Base-by-base conservation (phyloP, 2,888 invertebrate genomes). In the Piscicola geometra region DNA sequence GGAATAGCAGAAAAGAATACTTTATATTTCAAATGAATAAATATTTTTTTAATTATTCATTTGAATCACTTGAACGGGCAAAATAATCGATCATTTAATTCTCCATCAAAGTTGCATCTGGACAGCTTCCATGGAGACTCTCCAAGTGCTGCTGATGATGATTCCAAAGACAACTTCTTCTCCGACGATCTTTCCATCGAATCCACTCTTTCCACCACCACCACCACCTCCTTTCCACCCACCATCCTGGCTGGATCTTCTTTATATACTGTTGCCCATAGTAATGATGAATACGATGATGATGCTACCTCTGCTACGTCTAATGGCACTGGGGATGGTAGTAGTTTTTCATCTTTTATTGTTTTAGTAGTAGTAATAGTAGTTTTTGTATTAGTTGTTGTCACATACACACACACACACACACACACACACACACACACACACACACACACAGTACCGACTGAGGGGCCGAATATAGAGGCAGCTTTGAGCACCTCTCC, bases 381-480 rank as follows among this genome's bases (percentile, higher is more conserved):
- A n/a, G n/a, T n/a, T n/a, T n/a, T n/a, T n/a, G n/a, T n/a, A n/a
- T n/a, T n/a, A n/a, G n/a, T n/a, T n/a, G n/a, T n/a, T n/a, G 9
- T n/a, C n/a, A 28, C 12, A 47, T 47, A 47, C 9, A 21, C 50
- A 47, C 9, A 47, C 50, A 9, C 50, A 9, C 50, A 47, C 50
- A 47, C 9, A 15, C 50, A 47, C 50, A 47, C 50, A 47, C 21
- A 15, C 41, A 41, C 41, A n/a, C n/a, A n/a, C n/a, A n/a, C n/a
- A n/a, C 67, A 67, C 32, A 5, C 28, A 9, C 18, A 15, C 12
- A 36, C 35, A 36, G 69, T 30, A 5, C 25, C 75, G 18, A 30
- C 47, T 9, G 69, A 73, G 75, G 87, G 86, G n/a, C 88, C 88
- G 1, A 87, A 84, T 81, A 87, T 88, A 41, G 87, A 87, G 73